Base-by-base conservation (phyloP, 2,797 vertebrate genomes). In the Malacoraja senta region DNA sequence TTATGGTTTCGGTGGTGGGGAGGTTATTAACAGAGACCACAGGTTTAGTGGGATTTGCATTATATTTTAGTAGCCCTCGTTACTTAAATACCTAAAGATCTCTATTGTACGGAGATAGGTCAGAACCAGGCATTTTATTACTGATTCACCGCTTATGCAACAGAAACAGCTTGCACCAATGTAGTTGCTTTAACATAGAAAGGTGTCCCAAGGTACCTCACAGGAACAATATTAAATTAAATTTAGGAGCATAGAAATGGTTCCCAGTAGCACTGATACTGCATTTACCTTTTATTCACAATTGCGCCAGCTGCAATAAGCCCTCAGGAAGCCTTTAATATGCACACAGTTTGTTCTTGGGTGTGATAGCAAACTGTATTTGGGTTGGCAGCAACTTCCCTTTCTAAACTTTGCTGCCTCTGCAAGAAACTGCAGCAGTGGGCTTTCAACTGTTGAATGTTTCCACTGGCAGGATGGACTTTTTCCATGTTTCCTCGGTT, bases 231-330 rank as follows among this genome's bases (percentile, higher is more conserved):
- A 68, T 35, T 32, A 88, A 35, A 35, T 32, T n/a, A 88, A 65
- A 21, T 8, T 10, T 88, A 96, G 96, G 96, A 97, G 96, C 95
- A 80, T 95, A 95, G 95, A 95, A 95, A 94, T 95, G 96, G 97
- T 98, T 98, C 98, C 97, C 98, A 98, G 98, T 98, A 98, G 98
- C 97, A 96, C 96, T 98, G 97, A 98, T 97, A 97, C 97, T 96
- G 95, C 95, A 94, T 96, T 97, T 98, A 98, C 98, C 98, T 98
- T 53, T 98, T 97, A 97, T 97, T 97, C 97, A 96, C 96, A 96
- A 53, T 95, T 94, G 95, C 96, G 97, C 97, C 98, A 98, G 98
- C 98, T 98, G 98, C 98, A 98, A 94, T 93, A 95, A 98, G 98
- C 98, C 98, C 98, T 98, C 97, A 98, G 97, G 97, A 98, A 98